Evolutionary conservation across 2,113 vertebrate genomes (phyloP).

Genomic region (Taurulus bubalis): DNA sequence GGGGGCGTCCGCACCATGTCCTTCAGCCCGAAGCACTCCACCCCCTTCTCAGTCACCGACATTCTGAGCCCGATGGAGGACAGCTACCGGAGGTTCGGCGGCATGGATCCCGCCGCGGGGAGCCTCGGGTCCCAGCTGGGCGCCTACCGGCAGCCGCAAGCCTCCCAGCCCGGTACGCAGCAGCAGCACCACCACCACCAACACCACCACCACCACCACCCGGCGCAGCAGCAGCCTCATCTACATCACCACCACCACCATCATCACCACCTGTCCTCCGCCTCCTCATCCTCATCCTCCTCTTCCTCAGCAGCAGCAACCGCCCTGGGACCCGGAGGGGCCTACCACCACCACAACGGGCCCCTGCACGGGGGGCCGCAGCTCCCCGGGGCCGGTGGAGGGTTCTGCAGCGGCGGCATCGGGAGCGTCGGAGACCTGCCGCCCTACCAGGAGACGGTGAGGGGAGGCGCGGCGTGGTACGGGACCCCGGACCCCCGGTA

Average conservation of each 20-base stretch:
- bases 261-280: slow-evolving; percentile 77
- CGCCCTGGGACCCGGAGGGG: slow-evolving; percentile 73
- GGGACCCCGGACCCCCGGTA: slow-evolving; percentile 90
- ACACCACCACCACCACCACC: neutral
- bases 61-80: slow-evolving; percentile 95
- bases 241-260: slow-evolving; percentile 75
- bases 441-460: slow-evolving; percentile 88
- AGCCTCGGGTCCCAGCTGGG: slow-evolving; percentile 82
- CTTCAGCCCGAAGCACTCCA: slow-evolving; percentile 95
- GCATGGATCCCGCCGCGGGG: slow-evolving; percentile 79
- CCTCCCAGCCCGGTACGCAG: slow-evolving; percentile 78
- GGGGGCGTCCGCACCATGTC: slow-evolving; percentile 88
- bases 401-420: slow-evolving; percentile 90
- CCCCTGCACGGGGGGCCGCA: slow-evolving; percentile 85
- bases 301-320: slow-evolving; percentile 49
- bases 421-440: slow-evolving; percentile 89
- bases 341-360: slow-evolving; percentile 78
- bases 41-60: slow-evolving; percentile 94
- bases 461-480: slow-evolving; percentile 90
- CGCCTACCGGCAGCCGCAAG: slow-evolving; percentile 85
- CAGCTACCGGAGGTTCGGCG: slow-evolving; percentile 90
- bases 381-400: slow-evolving; percentile 88
- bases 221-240: slow-evolving; percentile 73
- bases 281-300: slow-evolving; percentile 73
- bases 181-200: slow-evolving; percentile 72